phyloP scores from a whole-genome alignment of 2,888 invertebrate genomes.

The Cremastobaeus sp. region DNA sequence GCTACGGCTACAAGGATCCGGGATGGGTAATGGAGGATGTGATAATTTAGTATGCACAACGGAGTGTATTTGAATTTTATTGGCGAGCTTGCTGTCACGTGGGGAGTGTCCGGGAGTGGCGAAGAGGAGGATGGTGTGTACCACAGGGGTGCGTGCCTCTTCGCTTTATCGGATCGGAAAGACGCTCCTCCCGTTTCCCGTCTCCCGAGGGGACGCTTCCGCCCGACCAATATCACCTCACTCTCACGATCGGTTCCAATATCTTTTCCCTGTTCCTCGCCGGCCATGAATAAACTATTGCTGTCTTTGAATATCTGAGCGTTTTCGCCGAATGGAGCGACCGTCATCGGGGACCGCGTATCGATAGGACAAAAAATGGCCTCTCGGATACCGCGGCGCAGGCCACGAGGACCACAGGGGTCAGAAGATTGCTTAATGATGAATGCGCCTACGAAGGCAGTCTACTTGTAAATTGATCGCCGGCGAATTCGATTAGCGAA shows the following conservation, averaged over 20 bases:
- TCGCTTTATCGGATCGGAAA: slow-evolving; percentile 75
- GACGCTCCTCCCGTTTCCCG: slow-evolving; percentile 74
- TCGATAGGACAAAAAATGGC: slow-evolving; percentile 46
- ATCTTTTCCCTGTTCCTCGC: slow-evolving; percentile 77
- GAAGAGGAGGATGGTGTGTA: slow-evolving; percentile 63
- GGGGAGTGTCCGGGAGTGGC: slow-evolving; percentile 67
- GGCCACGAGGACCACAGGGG: background rate
- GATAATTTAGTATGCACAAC: slow-evolving; percentile 78
- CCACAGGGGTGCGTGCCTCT: slow-evolving; percentile 70
- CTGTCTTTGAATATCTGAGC: slow-evolving; percentile 78
- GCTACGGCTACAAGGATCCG: slow-evolving; percentile 40
- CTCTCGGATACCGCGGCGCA: slow-evolving; percentile 30
- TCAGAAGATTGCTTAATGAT: slow-evolving; percentile 23
- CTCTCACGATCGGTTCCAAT: slow-evolving; percentile 76
- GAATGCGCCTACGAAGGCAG: slow-evolving; percentile 11
- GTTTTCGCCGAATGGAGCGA: slow-evolving; percentile 70
- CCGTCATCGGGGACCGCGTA: slow-evolving; percentile 68
- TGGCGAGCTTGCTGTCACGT: slow-evolving; percentile 74
- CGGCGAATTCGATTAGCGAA: slow-evolving; percentile 72
- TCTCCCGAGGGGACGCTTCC: slow-evolving; percentile 78
- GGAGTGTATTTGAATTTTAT: slow-evolving; percentile 79
- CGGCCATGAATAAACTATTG: slow-evolving; percentile 79
- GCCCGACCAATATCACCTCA: slow-evolving; percentile 76
- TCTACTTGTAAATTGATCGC: slow-evolving; percentile 58
- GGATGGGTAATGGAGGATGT: slow-evolving; percentile 77